phyloP scores from a whole-genome alignment of 2,113 vertebrate genomes.

The Pollachius pollachius region DNA sequence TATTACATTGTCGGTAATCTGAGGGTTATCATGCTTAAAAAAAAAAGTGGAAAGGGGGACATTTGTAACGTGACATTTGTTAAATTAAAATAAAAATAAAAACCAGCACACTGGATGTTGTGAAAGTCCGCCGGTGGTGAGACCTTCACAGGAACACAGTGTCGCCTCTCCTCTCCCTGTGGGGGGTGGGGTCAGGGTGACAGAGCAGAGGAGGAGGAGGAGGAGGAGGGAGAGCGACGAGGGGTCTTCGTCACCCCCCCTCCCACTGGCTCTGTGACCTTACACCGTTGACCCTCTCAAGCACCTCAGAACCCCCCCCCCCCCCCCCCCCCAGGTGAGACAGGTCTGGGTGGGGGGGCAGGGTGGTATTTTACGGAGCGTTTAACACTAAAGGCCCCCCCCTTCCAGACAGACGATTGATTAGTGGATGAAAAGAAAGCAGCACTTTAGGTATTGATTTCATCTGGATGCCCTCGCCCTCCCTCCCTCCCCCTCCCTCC shows the following conservation, averaged over 20 bases:
- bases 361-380: conserved; percentile 37
- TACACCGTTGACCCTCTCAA: too few species aligned
- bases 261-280: too few species aligned
- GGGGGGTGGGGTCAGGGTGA: conserved; percentile 15
- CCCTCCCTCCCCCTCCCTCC: conserved; percentile 1
- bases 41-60: conserved; percentile 34
- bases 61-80: conserved; percentile 47
- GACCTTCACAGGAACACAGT: conserved; percentile 56
- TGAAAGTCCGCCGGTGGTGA: conserved; percentile 58
- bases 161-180: conserved; percentile 39
- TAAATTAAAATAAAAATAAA: conserved; percentile 50
- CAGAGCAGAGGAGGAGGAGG: neutral
- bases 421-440: conserved; percentile 60
- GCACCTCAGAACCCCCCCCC: neutral
- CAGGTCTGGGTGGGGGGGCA: conserved; percentile 30
- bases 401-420: conserved; percentile 58
- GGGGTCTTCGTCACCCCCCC: too few species aligned
- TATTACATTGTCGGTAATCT: conserved; percentile 71
- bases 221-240: too few species aligned
- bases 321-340: conserved; percentile 5
- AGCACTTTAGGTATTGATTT: conserved; percentile 66
- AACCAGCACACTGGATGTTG: conserved; percentile 48
- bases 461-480: too few species aligned
- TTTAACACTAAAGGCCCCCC: conserved; percentile 50
- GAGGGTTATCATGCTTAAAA: conserved; percentile 67